A percentile compares a stretch with the other conserved stretches of the same genome.
Evolutionary conservation across 2,888 invertebrate species (phyloP).

Genomic region (Tridacna gigas): DNA sequence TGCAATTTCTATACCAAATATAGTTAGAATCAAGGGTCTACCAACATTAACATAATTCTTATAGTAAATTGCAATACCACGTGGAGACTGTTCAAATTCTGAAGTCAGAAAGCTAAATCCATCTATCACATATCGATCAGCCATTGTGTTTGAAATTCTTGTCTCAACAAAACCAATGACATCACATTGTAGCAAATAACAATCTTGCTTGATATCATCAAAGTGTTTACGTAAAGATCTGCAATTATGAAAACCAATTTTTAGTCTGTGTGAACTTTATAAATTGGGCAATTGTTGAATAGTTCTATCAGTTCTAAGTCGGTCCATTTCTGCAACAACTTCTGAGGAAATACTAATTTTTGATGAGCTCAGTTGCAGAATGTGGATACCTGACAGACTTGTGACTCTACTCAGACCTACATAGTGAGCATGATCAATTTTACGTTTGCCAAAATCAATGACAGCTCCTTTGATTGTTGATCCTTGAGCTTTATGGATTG

Average conservation of each 20-base stretch:
- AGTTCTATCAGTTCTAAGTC: constrained; percentile 28
- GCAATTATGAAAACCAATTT: constrained; percentile 50
- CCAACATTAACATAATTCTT: constrained; percentile 23
- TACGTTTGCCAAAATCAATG: constrained; percentile 51
- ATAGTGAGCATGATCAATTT: constrained; percentile 60
- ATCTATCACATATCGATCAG: constrained; percentile 19
- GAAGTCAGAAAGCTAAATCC: constrained; percentile 29
- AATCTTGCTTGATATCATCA: constrained; percentile 40
- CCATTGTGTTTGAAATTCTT: neutral
- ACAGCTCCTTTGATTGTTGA: constrained; percentile 54
- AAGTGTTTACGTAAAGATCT: constrained; percentile 53
- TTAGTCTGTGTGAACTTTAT: neutral
- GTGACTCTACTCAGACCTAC: constrained; percentile 61
- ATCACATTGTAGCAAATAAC: constrained; percentile 32
- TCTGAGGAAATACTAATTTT: constrained; percentile 43
- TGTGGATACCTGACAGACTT: constrained; percentile 39
- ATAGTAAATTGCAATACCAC: constrained; percentile 46
- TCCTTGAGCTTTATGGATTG: constrained; percentile 64
- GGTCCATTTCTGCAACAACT: constrained; percentile 51
- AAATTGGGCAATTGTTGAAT: constrained; percentile 25
- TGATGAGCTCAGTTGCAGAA: constrained; percentile 37
- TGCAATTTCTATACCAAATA: constrained; percentile 24
- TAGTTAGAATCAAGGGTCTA: neutral
- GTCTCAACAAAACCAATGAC: constrained; percentile 54
- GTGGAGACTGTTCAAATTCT: constrained; percentile 15